These are phyloP conservation scores for Pachypanchax playfairii DNA, from an alignment of 2,113 vertebrate genomes.

Conservation along the genomic window DNA sequence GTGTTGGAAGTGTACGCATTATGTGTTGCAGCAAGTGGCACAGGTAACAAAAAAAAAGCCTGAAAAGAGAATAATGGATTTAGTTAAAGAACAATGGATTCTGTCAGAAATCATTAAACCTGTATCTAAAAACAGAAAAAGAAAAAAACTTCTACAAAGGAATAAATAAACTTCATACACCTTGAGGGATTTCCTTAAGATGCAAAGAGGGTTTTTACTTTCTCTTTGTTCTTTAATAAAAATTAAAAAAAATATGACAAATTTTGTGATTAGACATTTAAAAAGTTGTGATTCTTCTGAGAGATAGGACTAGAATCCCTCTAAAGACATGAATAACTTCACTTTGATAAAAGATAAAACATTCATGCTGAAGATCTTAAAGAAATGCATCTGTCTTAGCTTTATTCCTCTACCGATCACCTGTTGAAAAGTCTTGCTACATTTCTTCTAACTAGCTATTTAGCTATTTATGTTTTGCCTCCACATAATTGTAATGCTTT, in stretches of 20 bases:
- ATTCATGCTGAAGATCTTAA: too few relatives aligned
- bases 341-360: too few relatives aligned
- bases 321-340: too few relatives aligned
- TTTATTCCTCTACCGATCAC: too few relatives aligned
- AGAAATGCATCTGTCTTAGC: too few relatives aligned
- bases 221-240: too few relatives aligned
- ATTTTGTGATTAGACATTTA: not conserved
- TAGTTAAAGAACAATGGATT: not conserved
- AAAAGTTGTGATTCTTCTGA: too few relatives aligned
- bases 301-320: not conserved
- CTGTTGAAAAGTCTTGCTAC: too few relatives aligned
- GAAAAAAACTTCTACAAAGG: not conserved
- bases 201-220: not conserved
- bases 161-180: not conserved
- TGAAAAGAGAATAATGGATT: not conserved
- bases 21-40: not conserved
- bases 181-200: not conserved
- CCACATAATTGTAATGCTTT: not conserved
- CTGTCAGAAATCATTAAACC: not conserved
- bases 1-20: not conserved
- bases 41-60: not conserved
- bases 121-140: not conserved
- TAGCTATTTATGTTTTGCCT: not conserved
- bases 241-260: not conserved
- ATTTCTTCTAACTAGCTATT: not conserved